phyloP scores from a whole-genome alignment of 2,888 invertebrate genomes.

The Melanophora roralis region DNA sequence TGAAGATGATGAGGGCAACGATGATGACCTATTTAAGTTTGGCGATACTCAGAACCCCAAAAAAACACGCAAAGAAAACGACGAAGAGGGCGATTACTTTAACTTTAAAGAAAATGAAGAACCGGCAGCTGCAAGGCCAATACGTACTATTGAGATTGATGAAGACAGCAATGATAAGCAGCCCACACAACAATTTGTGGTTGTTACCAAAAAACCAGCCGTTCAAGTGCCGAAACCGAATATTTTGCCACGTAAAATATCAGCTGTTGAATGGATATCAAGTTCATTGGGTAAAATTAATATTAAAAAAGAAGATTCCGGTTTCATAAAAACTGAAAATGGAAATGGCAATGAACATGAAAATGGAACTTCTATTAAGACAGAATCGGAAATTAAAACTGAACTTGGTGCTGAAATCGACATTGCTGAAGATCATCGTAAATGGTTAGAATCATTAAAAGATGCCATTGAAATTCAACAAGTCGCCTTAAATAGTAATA shows the following conservation, averaged over 20 bases:
- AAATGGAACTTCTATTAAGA: constrained; percentile 40
- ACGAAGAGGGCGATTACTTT: constrained; percentile 62
- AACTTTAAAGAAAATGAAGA: constrained; percentile 59
- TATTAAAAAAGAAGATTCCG: constrained; percentile 56
- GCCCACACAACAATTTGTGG: constrained; percentile 64
- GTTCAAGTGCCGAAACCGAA: constrained; percentile 64
- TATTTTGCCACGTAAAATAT: constrained; percentile 64
- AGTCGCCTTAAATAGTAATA: constrained; percentile 31
- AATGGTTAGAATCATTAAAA: constrained; percentile 70
- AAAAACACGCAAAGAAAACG: constrained; percentile 41
- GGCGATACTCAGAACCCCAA: constrained; percentile 59
- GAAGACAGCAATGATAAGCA: constrained; percentile 60
- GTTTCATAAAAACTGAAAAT: constrained; percentile 19
- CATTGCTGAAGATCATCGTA: constrained; percentile 59
- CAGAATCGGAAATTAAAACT: constrained; percentile 39
- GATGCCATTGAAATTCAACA: constrained; percentile 69
- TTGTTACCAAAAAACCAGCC: constrained; percentile 47
- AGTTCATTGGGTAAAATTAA: constrained; percentile 67
- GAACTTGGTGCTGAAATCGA: constrained; percentile 40
- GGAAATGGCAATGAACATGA: constrained; percentile 18
- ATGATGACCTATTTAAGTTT: constrained; percentile 72
- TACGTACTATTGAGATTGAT: constrained; percentile 21
- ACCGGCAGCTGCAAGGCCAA: not conserved
- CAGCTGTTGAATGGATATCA: constrained; percentile 71
- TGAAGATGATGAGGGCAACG: constrained; percentile 68